A percentile compares a stretch with the other conserved stretches of the same genome.
phyloP scores from a whole-genome alignment of 2,797 vertebrate genomes.

The Rhynchonycteris naso region DNA sequence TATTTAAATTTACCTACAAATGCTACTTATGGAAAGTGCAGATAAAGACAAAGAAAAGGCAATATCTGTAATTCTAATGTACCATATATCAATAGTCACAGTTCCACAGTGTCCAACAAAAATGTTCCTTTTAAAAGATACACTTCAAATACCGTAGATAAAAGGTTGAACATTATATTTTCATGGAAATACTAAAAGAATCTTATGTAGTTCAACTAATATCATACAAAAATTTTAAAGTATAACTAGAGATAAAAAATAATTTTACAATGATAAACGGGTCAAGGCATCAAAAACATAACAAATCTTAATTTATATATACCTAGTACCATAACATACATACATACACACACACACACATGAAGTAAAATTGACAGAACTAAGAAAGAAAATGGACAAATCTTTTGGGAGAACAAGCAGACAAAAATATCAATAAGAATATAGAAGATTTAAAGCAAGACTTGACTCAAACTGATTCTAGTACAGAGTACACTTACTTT shows the following conservation, averaged over 20 bases:
- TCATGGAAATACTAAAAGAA: background rate
- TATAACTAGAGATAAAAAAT: background rate
- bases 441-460: conserved; percentile 5
- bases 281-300: background rate
- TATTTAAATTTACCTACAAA: background rate
- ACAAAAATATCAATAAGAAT: background rate
- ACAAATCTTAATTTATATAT: conserved; percentile 1
- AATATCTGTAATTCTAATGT: background rate
- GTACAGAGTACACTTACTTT: background rate
- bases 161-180: background rate
- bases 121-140: conserved; percentile 17
- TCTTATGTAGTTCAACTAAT: background rate
- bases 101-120: background rate
- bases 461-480: background rate
- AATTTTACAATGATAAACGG: background rate
- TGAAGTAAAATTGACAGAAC: background rate
- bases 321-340: background rate
- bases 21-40: conserved; percentile 33
- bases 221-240: background rate
- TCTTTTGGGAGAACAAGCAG: background rate
- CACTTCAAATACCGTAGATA: background rate
- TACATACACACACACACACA: background rate
- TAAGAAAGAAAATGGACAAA: background rate
- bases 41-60: background rate
- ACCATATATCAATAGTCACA: background rate